Conservation (phyloP, 2,113 vertebrate species). For the Daubentonia madagascariensis region DNA sequence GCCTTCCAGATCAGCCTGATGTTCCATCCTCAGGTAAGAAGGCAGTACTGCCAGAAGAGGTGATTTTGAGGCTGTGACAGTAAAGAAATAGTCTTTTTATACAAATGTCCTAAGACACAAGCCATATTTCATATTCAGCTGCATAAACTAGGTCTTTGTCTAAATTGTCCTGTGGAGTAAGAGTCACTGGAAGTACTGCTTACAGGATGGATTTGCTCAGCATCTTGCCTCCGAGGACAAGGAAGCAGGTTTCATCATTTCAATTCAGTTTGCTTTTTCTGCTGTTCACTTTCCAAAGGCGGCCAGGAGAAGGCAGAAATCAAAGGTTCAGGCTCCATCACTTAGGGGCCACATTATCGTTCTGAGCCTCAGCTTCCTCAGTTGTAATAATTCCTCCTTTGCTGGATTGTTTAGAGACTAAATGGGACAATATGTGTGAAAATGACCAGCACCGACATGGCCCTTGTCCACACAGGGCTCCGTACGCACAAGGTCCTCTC, state of each 20-base stretch:
- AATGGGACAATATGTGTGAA: neutral
- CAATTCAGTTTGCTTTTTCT: neutral
- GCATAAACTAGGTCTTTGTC: slow-evolving; percentile 56
- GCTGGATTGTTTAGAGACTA: neutral
- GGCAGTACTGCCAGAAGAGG: neutral
- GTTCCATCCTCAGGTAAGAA: neutral
- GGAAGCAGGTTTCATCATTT: neutral
- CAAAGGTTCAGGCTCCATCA: neutral
- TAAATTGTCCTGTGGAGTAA: neutral
- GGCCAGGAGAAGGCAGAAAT: neutral
- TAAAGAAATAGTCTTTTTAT: slow-evolving; percentile 52
- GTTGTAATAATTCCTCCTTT: neutral
- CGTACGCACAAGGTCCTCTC: neutral
- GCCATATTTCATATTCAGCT: slow-evolving; percentile 62
- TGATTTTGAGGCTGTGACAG: neutral
- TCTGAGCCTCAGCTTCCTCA: neutral
- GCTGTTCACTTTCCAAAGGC: neutral
- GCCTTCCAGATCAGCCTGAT: neutral
- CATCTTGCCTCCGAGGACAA: neutral
- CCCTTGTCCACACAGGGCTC: neutral
- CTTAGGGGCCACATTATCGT: neutral
- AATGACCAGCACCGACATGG: neutral
- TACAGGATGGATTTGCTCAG: slow-evolving; percentile 41
- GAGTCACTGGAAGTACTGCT: neutral
- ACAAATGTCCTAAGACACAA: slow-evolving; percentile 54